Percentiles rank a stretch among this genome's conserved stretches.
These are phyloP conservation scores for Lasioglossum marginatum DNA, from an alignment of 2,888 invertebrate genomes.

Conservation along the genomic window DNA sequence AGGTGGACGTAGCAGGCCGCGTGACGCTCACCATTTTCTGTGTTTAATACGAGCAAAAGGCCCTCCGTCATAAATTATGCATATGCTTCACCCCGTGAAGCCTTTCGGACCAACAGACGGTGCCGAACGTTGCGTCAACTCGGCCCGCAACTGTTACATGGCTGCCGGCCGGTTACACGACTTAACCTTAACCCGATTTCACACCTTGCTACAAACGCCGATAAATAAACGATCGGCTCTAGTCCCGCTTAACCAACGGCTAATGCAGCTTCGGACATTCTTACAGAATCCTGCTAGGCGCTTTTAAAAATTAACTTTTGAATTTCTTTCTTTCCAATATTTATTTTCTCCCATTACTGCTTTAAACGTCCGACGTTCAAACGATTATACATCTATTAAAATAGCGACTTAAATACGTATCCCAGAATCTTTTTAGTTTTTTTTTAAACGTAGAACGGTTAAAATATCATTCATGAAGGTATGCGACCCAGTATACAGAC, in stretches of 20 bases:
- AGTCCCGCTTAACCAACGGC: neutral
- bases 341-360: neutral
- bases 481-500: neutral
- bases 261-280: constrained; percentile 21
- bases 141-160: constrained; percentile 67
- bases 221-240: constrained; percentile 47
- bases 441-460: neutral
- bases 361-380: neutral
- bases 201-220: constrained; percentile 51
- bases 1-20: neutral
- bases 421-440: neutral
- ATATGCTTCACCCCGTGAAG: constrained; percentile 19
- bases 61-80: constrained; percentile 48
- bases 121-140: constrained; percentile 46
- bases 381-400: neutral
- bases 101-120: constrained; percentile 24
- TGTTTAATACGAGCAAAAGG: constrained; percentile 37
- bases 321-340: neutral
- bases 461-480: neutral
- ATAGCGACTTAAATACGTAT: neutral
- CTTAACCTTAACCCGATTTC: constrained; percentile 76
- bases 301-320: neutral
- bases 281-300: neutral
- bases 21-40: constrained; percentile 31
- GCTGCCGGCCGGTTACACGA: constrained; percentile 66